These are phyloP conservation scores for Octodonta nipae DNA, from an alignment of 2,888 invertebrate genomes.

Conservation along the genomic window DNA sequence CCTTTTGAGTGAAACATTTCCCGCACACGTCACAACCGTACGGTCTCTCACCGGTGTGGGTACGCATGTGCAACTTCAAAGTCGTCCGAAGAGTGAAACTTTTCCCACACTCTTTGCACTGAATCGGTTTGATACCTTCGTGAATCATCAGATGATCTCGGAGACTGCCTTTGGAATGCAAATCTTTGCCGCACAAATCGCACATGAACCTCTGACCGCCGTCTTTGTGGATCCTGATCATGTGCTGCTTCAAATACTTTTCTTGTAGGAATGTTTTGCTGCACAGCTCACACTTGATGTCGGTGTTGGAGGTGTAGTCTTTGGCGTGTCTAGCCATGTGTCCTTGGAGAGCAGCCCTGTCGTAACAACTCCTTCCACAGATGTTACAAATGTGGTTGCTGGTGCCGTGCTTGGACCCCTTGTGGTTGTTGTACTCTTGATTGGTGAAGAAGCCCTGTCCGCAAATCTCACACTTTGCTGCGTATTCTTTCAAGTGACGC, in stretches of 20 bases:
- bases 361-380: constrained; percentile 17
- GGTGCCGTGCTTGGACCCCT: constrained; percentile 21
- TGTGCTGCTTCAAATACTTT: constrained; percentile 15
- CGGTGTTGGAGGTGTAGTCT: constrained; percentile 13
- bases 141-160: constrained; percentile 23
- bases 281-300: constrained; percentile 15
- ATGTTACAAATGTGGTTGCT: constrained; percentile 15
- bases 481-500: constrained; percentile 40
- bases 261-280: constrained; percentile 16
- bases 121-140: constrained; percentile 32
- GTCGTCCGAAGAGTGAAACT: constrained; percentile 42
- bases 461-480: constrained; percentile 35
- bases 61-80: constrained; percentile 29
- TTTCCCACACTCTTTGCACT: constrained; percentile 44
- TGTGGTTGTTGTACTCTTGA: constrained; percentile 23
- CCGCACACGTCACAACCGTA: constrained; percentile 12
- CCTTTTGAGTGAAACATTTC: constrained; percentile 36
- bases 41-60: constrained; percentile 33
- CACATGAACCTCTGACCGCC: constrained; percentile 27
- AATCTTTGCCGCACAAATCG: constrained; percentile 40
- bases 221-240: constrained; percentile 15
- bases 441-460: constrained; percentile 22
- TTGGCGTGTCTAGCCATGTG: constrained; percentile 14
- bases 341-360: constrained; percentile 16
- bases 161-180: constrained; percentile 31